Evolutionary conservation across 2,113 vertebrate species (phyloP).

Genomic region (Brachirus orientalis): DNA sequence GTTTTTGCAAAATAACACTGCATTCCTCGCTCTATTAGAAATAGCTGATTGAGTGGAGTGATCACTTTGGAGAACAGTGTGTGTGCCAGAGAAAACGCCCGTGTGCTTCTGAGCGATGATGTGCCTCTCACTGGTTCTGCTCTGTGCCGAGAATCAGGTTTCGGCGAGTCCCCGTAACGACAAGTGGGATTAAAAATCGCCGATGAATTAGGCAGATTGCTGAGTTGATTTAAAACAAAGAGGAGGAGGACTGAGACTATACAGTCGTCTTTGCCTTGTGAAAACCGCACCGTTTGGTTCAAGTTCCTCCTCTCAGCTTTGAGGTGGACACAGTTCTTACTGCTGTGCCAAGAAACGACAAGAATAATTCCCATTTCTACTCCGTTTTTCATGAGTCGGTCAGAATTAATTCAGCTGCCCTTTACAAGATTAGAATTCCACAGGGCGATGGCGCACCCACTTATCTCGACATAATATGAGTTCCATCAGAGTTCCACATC

Average conservation of each 20-base stretch:
- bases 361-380: slow-evolving; percentile 60
- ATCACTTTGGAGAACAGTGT: slow-evolving; percentile 21
- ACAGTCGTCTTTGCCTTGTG: background rate
- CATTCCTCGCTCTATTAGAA: background rate
- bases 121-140: too few relatives aligned
- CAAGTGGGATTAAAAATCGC: slow-evolving; percentile 18
- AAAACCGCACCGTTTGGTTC: slow-evolving; percentile 18
- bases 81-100: slow-evolving; percentile 48
- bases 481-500: slow-evolving; percentile 47
- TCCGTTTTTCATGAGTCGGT: slow-evolving; percentile 63
- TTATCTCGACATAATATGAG: slow-evolving; percentile 57
- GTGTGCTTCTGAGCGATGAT: slow-evolving; percentile 33
- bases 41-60: slow-evolving; percentile 37
- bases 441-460: slow-evolving; percentile 30
- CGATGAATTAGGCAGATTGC: background rate
- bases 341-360: slow-evolving; percentile 33
- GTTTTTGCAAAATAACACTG: background rate
- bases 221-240: slow-evolving; percentile 41
- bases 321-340: slow-evolving; percentile 34
- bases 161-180: slow-evolving; percentile 16
- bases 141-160: slow-evolving; percentile 40
- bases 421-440: slow-evolving; percentile 62
- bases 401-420: slow-evolving; percentile 68
- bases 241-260: slow-evolving; percentile 15
- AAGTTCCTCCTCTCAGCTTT: slow-evolving; percentile 33